Percentiles rank a stretch among this genome's conserved stretches.
Conservation (phyloP, 92 coral and sea anemone genomes). For the Bergia sp. region DNA sequence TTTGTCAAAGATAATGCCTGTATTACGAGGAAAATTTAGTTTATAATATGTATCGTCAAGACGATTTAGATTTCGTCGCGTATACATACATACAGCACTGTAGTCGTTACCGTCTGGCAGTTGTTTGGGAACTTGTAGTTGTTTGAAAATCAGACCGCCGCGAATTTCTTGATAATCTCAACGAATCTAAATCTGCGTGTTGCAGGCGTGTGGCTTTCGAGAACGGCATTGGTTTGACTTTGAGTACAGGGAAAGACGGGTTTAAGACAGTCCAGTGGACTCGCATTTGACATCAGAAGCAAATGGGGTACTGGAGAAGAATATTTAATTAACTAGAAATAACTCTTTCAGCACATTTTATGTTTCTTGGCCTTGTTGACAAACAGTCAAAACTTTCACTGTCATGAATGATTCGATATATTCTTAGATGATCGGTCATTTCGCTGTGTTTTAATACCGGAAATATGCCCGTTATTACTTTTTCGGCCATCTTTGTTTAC, state of each 20-base stretch:
- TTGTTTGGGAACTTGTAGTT: slow-evolving; percentile 18
- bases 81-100: background rate
- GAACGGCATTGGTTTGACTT: background rate
- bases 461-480: slow-evolving; percentile 40
- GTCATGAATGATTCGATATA: background rate
- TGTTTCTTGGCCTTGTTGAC: slow-evolving; percentile 9
- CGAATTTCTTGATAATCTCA: background rate
- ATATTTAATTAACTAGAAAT: background rate
- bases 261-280: background rate
- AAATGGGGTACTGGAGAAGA: background rate
- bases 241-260: background rate
- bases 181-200: background rate
- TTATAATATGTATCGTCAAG: too few relatives aligned
- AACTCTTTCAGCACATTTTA: background rate
- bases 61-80: too few relatives aligned
- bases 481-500: slow-evolving; percentile 35
- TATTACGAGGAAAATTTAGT: background rate
- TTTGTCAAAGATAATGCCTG: background rate
- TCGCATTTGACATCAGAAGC: slow-evolving; percentile 10
- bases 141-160: background rate
- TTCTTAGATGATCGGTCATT: slow-evolving; percentile 30
- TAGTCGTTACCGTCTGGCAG: background rate
- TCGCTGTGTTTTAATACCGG: slow-evolving; percentile 34
- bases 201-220: background rate
- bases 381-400: background rate